Evolutionary conservation across 2,113 vertebrate species (phyloP).

Genomic region (Pluvianellus socialis): DNA sequence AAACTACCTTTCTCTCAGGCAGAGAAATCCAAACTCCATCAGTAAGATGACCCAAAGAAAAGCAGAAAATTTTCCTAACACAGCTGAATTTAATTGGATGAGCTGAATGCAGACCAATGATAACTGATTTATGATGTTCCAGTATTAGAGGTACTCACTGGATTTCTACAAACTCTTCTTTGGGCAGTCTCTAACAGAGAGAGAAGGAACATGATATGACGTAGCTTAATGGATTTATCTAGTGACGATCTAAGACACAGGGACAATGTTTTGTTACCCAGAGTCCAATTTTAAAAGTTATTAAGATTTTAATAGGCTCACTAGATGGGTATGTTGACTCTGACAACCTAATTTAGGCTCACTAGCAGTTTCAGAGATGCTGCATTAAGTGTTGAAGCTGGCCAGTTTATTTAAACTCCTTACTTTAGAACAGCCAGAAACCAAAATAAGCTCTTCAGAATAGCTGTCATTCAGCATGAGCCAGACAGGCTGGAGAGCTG

Average conservation of each 20-base stretch:
- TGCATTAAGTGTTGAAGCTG: constrained; percentile 1
- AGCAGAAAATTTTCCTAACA: background rate
- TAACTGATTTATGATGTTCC: background rate
- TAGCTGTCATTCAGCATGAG: background rate
- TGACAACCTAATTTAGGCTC: constrained; percentile 58
- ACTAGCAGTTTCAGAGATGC: constrained; percentile 13
- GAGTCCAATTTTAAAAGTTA: constrained; percentile 58
- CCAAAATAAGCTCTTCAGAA: background rate
- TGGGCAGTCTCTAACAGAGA: background rate
- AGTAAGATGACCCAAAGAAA: background rate
- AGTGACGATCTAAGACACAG: background rate
- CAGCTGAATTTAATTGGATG: background rate
- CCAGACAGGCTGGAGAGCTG: too few relatives aligned
- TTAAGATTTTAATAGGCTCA: constrained; percentile 66
- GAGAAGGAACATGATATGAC: background rate
- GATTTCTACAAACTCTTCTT: background rate
- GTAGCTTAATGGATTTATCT: constrained; percentile 13
- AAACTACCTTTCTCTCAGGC: background rate
- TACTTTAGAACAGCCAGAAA: background rate
- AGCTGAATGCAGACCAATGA: background rate
- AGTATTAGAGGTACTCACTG: background rate
- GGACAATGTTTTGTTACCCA: constrained; percentile 10
- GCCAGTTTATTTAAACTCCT: constrained; percentile 16
- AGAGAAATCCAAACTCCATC: background rate
- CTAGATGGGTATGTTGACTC: background rate